A percentile compares a stretch with the other conserved stretches of the same genome.
Evolutionary conservation across 1,140 invertebrate species (phyloP).

Genomic region (Venturia canescens): DNA sequence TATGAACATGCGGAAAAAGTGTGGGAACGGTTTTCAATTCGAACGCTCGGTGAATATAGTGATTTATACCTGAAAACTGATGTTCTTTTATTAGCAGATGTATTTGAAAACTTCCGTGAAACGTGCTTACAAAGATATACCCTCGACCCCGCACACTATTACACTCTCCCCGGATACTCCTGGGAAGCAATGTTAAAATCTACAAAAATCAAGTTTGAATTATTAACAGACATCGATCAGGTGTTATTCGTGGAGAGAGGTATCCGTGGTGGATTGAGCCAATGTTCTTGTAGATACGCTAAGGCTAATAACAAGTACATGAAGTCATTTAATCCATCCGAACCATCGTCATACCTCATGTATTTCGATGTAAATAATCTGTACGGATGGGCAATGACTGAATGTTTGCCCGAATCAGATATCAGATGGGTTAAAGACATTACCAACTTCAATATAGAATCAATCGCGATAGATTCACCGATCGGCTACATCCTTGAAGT

Average conservation of each 20-base stretch:
- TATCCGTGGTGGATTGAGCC: slow-evolving; percentile 14
- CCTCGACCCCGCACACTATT: slow-evolving; percentile 18
- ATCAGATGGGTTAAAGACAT: slow-evolving; percentile 54
- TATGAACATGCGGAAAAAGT: neutral
- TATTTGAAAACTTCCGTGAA: neutral
- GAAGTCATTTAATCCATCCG: neutral
- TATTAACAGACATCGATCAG: neutral
- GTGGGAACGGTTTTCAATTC: neutral
- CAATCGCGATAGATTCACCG: neutral
- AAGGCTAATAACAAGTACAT: slow-evolving; percentile 35
- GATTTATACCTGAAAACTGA: neutral
- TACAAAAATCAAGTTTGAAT: slow-evolving; percentile 27
- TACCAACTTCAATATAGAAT: neutral
- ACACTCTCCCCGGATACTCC: slow-evolving; percentile 8
- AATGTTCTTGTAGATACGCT: slow-evolving; percentile 5
- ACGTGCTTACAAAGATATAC: neutral
- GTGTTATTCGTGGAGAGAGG: neutral
- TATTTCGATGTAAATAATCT: no score
- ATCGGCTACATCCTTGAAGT: neutral
- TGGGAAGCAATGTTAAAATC: slow-evolving; percentile 40
- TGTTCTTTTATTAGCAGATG: neutral
- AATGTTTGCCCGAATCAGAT: slow-evolving; percentile 50
- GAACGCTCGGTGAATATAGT: neutral
- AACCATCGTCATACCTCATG: no score
- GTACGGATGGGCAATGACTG: slow-evolving; percentile 56